phyloP scores from a whole-genome alignment of 1,140 invertebrate species.

The Eueides isabella region DNA sequence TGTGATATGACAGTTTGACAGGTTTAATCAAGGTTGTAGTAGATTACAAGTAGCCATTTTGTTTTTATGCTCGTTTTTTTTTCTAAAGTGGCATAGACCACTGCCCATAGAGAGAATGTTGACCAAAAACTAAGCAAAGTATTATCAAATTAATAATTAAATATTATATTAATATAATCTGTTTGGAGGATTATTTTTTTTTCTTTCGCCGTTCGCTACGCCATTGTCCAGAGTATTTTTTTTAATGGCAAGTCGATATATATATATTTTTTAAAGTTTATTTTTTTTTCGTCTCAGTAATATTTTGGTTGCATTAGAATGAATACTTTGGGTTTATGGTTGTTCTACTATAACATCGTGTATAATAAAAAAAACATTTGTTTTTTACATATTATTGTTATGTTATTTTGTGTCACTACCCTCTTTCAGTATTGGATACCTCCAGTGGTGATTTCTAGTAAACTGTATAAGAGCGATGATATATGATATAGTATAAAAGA shows the following conservation, averaged over 20 bases:
- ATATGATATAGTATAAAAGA: too few species aligned
- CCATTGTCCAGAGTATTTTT: constrained; percentile 12
- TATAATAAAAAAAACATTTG: constrained; percentile 14
- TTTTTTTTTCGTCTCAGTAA: neutral
- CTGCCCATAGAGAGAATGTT: neutral
- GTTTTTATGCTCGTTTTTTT: neutral
- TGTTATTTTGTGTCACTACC: constrained; percentile 5
- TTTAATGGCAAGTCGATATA: neutral
- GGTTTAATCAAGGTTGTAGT: constrained; percentile 14
- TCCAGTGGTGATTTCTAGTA: neutral
- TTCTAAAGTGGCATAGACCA: constrained; percentile 10
- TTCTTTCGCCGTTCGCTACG: constrained; percentile 1
- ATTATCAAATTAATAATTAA: constrained; percentile 11
- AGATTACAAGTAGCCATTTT: constrained; percentile 11
- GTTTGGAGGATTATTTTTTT: constrained; percentile 5
- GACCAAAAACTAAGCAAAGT: constrained; percentile 11
- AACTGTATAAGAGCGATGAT: too few species aligned
- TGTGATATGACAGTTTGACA: constrained; percentile 12
- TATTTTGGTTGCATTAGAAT: neutral
- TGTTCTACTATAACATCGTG: constrained; percentile 9
- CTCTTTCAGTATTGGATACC: neutral
- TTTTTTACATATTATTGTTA: constrained; percentile 7
- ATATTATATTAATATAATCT: constrained; percentile 1
- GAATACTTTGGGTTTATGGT: constrained; percentile 10
- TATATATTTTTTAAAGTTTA: neutral